Evolutionary conservation across 2,113 vertebrate species (phyloP), one percentile per base, ranked within the genome.

Genomic region (Struthio camelus): DNA sequence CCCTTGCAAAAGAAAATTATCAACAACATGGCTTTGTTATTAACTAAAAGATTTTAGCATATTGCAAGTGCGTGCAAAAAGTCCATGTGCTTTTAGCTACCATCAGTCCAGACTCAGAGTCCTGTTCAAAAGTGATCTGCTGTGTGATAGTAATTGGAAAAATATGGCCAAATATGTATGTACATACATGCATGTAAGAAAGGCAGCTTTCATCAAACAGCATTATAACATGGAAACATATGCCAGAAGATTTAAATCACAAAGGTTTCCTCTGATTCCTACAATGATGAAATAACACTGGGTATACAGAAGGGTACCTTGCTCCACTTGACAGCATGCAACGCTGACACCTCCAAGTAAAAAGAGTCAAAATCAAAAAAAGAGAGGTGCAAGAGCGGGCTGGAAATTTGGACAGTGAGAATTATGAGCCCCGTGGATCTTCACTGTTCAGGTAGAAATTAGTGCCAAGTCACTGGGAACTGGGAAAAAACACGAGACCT

Each of bases 131-230:
- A 24, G 53, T 7, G 27, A 77, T 82, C 77, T 85, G 91, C 86
- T 82, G 48, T 4, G 28, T 50, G 24, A 66, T 34, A 50, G 66
- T 91, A 95, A 96, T 85, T 92, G 80, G 93, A 93, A 94, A 92
- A 96, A 92, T 20, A 42, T 66, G 89, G 75, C 48, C 48, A 38
- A 64, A 93, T 69, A 22, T 48, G 42, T 75, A 38, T 82, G 58
- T 80, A 40, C 34, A 44, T 51, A 91, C 50, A 40, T 13, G 80
- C 64, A 80, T 40, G 9, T 69, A n/a, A 79, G 78, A 76, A 85
- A 80, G 69, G 40, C 86, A 92, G 54, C 58, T 85, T 61, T 87
- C 88, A 75, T 86, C 71, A 71, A 92, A 78, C 84, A 84, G 54
- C 69, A 76, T 62, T 79, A 75, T 36, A 76, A 81, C 70, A 72